Conservation (phyloP, 2,797 vertebrate species). For the Pangasius mekongensis region DNA sequence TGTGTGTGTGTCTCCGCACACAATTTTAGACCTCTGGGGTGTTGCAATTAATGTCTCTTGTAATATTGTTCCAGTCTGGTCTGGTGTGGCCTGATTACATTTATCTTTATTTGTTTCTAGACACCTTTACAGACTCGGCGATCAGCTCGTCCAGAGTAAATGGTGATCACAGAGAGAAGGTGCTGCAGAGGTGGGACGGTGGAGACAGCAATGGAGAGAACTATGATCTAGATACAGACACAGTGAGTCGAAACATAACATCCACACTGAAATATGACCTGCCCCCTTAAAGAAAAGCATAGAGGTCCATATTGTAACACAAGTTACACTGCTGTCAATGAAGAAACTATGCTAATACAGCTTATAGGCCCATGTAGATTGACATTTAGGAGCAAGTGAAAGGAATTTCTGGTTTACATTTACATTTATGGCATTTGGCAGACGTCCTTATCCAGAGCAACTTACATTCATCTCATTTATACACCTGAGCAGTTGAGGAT, state of each 20-base stretch:
- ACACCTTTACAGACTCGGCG: conserved; percentile 89
- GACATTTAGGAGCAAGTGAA: neutral
- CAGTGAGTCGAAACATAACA: conserved; percentile 72
- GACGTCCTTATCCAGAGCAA: neutral
- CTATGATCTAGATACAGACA: conserved; percentile 87
- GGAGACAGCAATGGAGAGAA: conserved; percentile 90
- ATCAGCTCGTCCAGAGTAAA: conserved; percentile 87
- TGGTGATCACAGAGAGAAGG: conserved; percentile 91
- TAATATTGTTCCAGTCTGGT: neutral
- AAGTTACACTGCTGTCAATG: neutral
- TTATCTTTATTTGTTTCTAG: conserved; percentile 64
- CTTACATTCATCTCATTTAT: neutral
- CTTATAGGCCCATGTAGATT: neutral
- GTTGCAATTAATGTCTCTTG: neutral
- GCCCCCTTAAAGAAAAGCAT: no score
- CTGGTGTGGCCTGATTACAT: neutral
- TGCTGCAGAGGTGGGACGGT: conserved; percentile 91
- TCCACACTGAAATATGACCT: neutral
- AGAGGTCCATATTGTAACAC: neutral
- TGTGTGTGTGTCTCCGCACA: neutral
- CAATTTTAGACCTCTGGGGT: neutral
- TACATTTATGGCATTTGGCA: neutral
- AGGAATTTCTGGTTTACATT: neutral
- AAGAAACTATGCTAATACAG: neutral
- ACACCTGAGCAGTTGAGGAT: neutral